Conservation (phyloP, 2,797 vertebrate genomes). For the Acropternis orthonyx region DNA sequence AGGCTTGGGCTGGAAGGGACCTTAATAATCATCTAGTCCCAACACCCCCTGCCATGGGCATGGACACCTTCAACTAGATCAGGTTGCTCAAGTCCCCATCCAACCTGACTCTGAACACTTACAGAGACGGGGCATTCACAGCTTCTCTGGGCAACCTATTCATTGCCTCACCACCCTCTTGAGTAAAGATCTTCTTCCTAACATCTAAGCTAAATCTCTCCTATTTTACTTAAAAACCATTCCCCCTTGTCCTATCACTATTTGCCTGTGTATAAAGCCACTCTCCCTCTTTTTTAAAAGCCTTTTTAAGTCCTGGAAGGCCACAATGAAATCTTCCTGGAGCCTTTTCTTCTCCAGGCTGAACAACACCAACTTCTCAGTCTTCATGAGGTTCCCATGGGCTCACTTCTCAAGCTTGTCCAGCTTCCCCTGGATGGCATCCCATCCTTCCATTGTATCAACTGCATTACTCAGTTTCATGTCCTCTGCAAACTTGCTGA, state of each 20-base stretch:
- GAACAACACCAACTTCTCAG: not conserved
- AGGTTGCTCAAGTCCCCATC: not conserved
- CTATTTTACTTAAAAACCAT: not conserved
- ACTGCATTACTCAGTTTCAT: not conserved
- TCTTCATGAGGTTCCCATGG: not conserved
- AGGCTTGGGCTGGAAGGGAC: not conserved
- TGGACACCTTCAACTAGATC: not conserved
- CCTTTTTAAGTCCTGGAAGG: not conserved
- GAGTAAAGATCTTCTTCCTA: not conserved
- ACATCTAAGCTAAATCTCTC: not conserved
- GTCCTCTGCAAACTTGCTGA: not conserved
- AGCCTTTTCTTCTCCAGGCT: not conserved
- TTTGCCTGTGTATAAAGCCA: not conserved
- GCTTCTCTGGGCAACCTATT: not conserved
- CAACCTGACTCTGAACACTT: not conserved
- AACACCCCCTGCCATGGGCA: rapidly evolving
- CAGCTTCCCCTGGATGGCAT: not conserved
- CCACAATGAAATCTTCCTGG: not conserved
- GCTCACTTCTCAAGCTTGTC: not conserved
- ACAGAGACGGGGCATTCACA: not conserved
- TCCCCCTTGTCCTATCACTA: not conserved
- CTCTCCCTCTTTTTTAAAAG: not conserved
- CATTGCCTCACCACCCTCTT: not conserved
- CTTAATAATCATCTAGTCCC: not conserved
- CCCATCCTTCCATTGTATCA: not conserved